Percentiles rank a stretch among this genome's conserved stretches.
These are phyloP conservation scores for Drosophila hamatofila DNA, from an alignment of 2,888 invertebrate species.

Conservation along the genomic window DNA sequence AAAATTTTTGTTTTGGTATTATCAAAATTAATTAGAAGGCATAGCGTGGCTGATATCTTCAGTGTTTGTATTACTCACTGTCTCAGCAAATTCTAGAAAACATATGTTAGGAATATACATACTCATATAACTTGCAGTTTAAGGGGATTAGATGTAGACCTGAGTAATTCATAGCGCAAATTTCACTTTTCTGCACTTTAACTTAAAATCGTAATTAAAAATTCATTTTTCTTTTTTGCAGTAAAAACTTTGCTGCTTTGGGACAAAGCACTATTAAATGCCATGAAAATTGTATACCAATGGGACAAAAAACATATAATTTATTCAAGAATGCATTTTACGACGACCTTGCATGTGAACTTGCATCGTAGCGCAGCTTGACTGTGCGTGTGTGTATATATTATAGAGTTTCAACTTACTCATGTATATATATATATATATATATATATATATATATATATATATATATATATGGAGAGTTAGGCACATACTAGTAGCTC, in stretches of 20 bases:
- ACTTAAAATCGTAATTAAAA: neutral
- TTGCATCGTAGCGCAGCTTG: conserved; percentile 2
- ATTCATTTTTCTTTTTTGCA: neutral
- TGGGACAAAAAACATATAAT: conserved; percentile 13
- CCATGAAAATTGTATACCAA: conserved; percentile 1
- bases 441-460: neutral
- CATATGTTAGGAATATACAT: neutral
- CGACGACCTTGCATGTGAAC: conserved; percentile 10
- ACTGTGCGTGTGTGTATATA: conserved; percentile 1
- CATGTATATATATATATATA: too few relatives aligned
- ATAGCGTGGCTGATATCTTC: neutral
- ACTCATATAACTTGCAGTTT: neutral
- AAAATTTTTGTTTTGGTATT: neutral
- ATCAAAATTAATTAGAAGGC: neutral
- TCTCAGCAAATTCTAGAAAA: neutral
- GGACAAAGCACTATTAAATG: neutral
- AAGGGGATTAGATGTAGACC: neutral
- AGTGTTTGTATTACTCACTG: neutral
- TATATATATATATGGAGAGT: neutral
- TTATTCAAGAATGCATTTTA: conserved; percentile 6
- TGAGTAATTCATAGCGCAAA: neutral
- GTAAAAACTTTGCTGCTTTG: neutral
- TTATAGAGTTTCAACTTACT: neutral
- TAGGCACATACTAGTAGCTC: neutral
- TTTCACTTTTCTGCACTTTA: neutral